Evolutionary conservation across 2,797 vertebrate genomes (phyloP).

Genomic region (Platyrinchus mystaceus): DNA sequence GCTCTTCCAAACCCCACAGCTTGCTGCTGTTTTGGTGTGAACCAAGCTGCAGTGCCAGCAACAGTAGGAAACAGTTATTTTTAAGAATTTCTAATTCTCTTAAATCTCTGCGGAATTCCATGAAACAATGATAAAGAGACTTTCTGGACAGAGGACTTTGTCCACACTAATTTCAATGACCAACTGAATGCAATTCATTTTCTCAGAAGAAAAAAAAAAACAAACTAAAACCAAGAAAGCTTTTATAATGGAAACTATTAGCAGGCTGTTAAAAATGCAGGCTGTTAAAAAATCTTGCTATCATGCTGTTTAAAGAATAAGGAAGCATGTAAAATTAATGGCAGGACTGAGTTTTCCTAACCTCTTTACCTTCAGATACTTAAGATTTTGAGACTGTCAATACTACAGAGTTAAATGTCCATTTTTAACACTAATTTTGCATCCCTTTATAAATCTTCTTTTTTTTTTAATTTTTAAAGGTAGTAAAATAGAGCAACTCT

Average conservation of each 20-base stretch:
- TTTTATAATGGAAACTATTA: background rate
- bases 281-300: background rate
- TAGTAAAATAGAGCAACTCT: background rate
- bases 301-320: background rate
- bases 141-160: background rate
- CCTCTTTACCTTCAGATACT: background rate
- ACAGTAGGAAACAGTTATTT: background rate
- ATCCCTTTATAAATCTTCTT: background rate
- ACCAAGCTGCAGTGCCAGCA: background rate
- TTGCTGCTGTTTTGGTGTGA: background rate
- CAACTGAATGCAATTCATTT: background rate
- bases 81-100: background rate
- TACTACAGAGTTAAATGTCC: background rate
- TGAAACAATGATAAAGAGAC: background rate
- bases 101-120: background rate
- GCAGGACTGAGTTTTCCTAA: background rate
- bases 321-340: background rate
- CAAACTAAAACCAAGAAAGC: background rate
- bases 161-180: background rate
- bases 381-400: background rate
- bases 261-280: background rate
- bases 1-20: background rate
- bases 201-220: background rate
- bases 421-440: background rate
- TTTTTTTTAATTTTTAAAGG: background rate